Evolutionary conservation across 2,888 invertebrate genomes (phyloP), one percentile per base, ranked within the genome.

Genomic region (Pterostichus madidus): DNA sequence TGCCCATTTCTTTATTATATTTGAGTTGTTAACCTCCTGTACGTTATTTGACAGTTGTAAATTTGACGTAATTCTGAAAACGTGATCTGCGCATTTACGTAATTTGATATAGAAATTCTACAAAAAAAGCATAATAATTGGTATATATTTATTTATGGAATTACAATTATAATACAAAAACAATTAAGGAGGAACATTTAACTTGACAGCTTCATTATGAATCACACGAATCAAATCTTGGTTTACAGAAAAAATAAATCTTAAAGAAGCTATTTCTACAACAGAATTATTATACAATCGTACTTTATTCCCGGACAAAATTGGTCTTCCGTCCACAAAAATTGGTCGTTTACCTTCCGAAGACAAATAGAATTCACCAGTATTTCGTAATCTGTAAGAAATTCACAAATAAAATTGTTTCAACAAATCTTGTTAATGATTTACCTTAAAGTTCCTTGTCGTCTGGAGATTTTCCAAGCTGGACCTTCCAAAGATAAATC

Each of bases 281-380:
- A 98, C 96, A 84, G 97, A 96, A 89, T 98, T 98, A 90, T 99
- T 97, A 88, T 95, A 96, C 13, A 99, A 92, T 86, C 97, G 95
- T 82, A 96, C 95, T 91, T 97, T 98, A 90, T 95, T 96, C 64
- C 97, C 98, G 76, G 94, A 93, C 8, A 97, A 92, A 80, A 99
- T 93, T 0, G 98, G 98, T 84, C 95, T 93, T 1, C 98, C 98
- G 89, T 99, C 98, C 5, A 99, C 96, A 89, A 96, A 98, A 87
- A 99, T 95, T 1, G 98, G 96, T 84, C 98, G 91, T 88, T 98
- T 97, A 17, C 99, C 99, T 89, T 98, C 98, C 64, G 99, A 99
- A 17, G 96, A 95, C 86, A 99, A 93, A 88, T 97, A 97, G 90
- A 99, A 99, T 88, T 99, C 98, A 0, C 98, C 99, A 85, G 96